Evolutionary conservation across 2,888 invertebrate genomes (phyloP), one percentile per base, ranked within the genome.

Genomic region (Tipula lateralis): DNA sequence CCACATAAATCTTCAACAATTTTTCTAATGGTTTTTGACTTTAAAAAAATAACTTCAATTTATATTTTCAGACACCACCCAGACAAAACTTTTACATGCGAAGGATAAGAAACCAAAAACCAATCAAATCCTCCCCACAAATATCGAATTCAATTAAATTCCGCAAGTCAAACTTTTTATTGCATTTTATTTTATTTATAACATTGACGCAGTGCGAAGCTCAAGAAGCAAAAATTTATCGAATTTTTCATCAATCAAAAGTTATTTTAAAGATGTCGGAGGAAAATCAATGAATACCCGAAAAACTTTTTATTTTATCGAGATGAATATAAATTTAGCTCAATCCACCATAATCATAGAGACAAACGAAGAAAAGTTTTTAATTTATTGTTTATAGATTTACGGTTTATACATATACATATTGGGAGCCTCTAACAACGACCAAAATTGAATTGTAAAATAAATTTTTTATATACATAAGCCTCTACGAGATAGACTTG

Each of bases 1-100:
- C n/a, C n/a, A n/a, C n/a, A n/a, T n/a, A n/a, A n/a, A n/a, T n/a
- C n/a, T n/a, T n/a, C n/a, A n/a, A n/a, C n/a, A n/a, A 44, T 44
- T 44, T n/a, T n/a, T 44, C n/a, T 44, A 44, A 44, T 44, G n/a
- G 44, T 44, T 66, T 24, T 66, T 24, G 66, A n/a, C 66, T 66
- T 66, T 66, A 66, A 66, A 66, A 66, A 66, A 66, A 66, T 66
- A 66, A 66, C 24, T 66, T 66, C 24, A 19, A 24, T 66, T 66
- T 66, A 66, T 66, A 66, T 24, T 66, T 24, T 66, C 66, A 66
- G 66, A 66, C 66, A 66, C 66, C 66, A 66, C 66, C 66, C 66
- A 66, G 66, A 66, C 66, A 19, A 66, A 66, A 66, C 66, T 66
- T 66, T 66, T 24, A 24, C 16, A 44, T 66, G 24, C 24, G 24